Conservation (phyloP, 2,113 vertebrate genomes). For the Loxodonta africana region DNA sequence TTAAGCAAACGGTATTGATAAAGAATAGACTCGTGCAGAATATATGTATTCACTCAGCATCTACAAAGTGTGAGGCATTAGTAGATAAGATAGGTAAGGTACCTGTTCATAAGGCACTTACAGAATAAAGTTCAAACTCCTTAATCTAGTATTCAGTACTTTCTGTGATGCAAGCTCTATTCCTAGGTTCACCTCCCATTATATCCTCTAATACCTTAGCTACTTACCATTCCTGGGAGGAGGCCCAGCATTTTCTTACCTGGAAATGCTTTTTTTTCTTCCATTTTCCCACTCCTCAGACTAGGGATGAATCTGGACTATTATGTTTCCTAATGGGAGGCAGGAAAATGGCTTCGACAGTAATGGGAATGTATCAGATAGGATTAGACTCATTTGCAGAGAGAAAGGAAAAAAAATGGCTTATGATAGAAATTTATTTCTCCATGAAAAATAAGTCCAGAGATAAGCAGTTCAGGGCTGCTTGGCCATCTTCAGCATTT, state of each 20-base stretch:
- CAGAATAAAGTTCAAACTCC: slow-evolving; percentile 12
- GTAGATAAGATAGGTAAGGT: neutral
- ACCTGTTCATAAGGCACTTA: neutral
- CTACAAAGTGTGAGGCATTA: neutral
- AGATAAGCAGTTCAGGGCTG: neutral
- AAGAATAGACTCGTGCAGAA: neutral
- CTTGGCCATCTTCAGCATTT: neutral
- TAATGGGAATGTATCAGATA: neutral
- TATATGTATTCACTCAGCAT: neutral
- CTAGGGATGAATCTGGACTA: neutral
- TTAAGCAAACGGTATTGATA: slow-evolving; percentile 2
- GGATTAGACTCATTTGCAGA: slow-evolving; percentile 25
- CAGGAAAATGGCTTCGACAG: neutral
- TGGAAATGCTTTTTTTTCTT: neutral
- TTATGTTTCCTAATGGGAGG: neutral
- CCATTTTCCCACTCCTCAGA: neutral
- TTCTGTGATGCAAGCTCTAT: slow-evolving; percentile 2
- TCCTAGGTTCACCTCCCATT: neutral
- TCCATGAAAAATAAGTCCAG: slow-evolving; percentile 27
- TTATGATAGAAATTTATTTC: neutral
- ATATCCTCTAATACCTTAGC: neutral
- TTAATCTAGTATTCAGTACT: neutral
- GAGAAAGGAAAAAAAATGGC: neutral
- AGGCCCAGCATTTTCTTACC: neutral
- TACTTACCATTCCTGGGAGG: neutral